Evolutionary conservation across 2,113 vertebrate genomes (phyloP).

Genomic region (Nesoenas mayeri): DNA sequence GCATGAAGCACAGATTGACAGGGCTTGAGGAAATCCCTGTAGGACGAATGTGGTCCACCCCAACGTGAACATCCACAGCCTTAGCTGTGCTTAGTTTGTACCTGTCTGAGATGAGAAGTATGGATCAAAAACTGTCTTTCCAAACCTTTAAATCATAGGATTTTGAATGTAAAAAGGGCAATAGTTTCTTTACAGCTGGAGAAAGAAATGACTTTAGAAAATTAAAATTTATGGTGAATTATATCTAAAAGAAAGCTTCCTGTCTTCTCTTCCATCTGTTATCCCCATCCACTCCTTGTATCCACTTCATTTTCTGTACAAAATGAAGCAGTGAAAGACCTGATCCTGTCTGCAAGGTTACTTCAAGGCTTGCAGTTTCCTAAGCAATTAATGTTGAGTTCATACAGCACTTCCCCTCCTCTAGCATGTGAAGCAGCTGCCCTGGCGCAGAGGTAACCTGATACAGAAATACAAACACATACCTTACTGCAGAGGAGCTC

Average conservation of each 20-base stretch:
- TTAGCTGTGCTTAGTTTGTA: background rate
- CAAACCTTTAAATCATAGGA: background rate
- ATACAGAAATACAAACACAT: rapidly evolving
- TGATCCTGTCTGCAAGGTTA: background rate
- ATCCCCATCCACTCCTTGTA: background rate
- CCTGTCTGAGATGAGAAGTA: background rate
- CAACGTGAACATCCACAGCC: background rate
- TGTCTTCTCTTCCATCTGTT: background rate
- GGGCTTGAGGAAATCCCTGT: background rate
- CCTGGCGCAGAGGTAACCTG: background rate
- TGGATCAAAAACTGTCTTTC: background rate
- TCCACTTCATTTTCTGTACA: background rate
- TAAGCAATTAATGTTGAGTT: background rate
- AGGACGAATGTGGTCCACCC: background rate
- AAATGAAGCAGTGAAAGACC: background rate
- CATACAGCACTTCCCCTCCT: background rate
- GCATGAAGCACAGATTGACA: background rate
- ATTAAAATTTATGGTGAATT: background rate
- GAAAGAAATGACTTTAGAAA: background rate
- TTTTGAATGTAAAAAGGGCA: background rate
- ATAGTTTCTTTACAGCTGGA: background rate
- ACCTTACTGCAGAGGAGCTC: background rate
- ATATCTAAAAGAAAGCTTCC: background rate
- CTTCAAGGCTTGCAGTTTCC: background rate
- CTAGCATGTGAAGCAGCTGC: background rate